Percentiles rank a stretch among this genome's conserved stretches.
Evolutionary conservation across 2,888 invertebrate species (phyloP).

Genomic region (Reticulitermes lucifugus): DNA sequence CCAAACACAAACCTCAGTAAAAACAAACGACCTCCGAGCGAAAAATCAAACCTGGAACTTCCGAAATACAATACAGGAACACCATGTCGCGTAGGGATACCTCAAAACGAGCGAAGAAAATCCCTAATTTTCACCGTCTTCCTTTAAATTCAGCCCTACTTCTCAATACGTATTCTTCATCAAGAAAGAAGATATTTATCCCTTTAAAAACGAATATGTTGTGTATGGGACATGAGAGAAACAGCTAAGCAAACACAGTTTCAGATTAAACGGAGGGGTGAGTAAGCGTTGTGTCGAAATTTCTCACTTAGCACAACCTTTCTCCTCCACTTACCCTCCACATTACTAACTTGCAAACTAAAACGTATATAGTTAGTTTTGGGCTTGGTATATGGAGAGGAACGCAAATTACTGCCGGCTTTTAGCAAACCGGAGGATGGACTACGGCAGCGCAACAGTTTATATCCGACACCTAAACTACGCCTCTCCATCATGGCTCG

Average conservation of each 20-base stretch:
- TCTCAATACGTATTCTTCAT: background rate
- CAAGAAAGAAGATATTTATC: background rate
- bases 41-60: no score
- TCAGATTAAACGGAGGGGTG: background rate
- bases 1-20: no score
- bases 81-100: no score
- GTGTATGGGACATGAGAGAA: background rate
- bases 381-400: background rate
- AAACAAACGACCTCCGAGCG: no score
- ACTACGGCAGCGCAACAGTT: background rate
- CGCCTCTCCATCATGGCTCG: constrained; percentile 13
- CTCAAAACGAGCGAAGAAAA: no score
- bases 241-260: background rate
- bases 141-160: no score
- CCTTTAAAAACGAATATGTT: background rate
- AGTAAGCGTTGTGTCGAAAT: background rate
- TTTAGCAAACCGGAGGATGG: constrained; percentile 2
- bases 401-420: constrained; percentile 7
- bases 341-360: constrained; percentile 13
- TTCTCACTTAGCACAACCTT: background rate
- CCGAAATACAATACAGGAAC: no score
- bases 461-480: constrained; percentile 8
- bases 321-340: background rate
- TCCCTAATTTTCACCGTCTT: no score
- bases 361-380: background rate